Evolutionary conservation across 2,888 invertebrate species (phyloP), one percentile per base, ranked within the genome.

Genomic region (Villa cingulata): DNA sequence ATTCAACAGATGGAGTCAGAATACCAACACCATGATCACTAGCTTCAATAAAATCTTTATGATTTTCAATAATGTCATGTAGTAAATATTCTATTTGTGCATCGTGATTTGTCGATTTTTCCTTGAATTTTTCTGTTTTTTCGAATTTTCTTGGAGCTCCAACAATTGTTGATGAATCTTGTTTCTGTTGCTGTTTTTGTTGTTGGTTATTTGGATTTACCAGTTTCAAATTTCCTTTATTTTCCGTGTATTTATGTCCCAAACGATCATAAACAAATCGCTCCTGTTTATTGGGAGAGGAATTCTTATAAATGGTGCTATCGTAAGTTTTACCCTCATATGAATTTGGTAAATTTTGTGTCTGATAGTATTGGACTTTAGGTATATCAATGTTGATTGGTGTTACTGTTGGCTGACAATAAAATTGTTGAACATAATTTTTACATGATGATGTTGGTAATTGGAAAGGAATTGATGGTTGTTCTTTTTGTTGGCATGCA

Each of bases 81-180:
- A 66, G 65, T 3, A 65, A 57, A 44, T 55, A 57, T 48, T 66
- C 64, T 46, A 66, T 55, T 4, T 62, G 57, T 3, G 56, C 54
- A 48, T 63, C 56, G 19, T 45, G 29, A 5, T 23, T 20, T 32
- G 1, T 32, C 1, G 29, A 32, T 23, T 23, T 23, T 23, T 23
- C 23, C 4, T 23, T 7, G 7, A 4, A 6, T 6, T 23, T 7
- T 23, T 23, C 23, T 23, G 4, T 7, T 6, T 7, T 23, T 6
- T 23, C 7, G 15, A 34, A 7, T 16, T 17, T 12, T 18, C n/a
- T 37, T 7, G 32, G 46, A 20, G 19, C 36, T n/a, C 15, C 46
- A 36, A 17, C 5, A 16, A 43, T 3, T 3, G 54, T 37, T 15
- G 56, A 41, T 16, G 57, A 56, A 20, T 23, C 23, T 12, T 38